phyloP scores from a whole-genome alignment of 2,888 invertebrate genomes.

The Tachina grossa region DNA sequence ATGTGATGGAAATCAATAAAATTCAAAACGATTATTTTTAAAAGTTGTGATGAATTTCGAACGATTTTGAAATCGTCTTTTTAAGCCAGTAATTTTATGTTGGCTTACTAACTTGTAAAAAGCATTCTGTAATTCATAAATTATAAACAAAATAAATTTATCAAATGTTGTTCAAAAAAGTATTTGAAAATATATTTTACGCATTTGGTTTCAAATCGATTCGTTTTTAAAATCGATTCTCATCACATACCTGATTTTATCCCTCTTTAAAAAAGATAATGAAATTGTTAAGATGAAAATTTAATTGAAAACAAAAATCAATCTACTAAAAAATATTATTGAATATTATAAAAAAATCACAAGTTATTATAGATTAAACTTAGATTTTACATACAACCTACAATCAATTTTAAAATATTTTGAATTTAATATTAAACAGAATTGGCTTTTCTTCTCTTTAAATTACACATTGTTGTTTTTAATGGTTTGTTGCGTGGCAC shows the following conservation, averaged over 20 bases:
- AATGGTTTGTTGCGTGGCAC: not conserved
- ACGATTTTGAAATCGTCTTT: too few species aligned
- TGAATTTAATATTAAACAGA: not conserved
- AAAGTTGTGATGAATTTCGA: too few species aligned
- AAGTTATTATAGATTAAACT: conserved; percentile 34
- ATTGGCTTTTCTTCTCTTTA: not conserved
- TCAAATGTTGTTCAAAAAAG: not conserved
- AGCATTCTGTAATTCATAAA: too few species aligned
- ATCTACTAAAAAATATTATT: not conserved
- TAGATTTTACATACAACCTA: conserved; percentile 32
- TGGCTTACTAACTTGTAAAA: too few species aligned
- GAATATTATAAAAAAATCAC: conserved; percentile 22
- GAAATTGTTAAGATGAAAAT: conserved; percentile 22
- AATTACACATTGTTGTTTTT: not conserved
- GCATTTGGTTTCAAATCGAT: too few species aligned
- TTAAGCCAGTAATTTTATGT: too few species aligned
- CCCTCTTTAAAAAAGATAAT: not conserved
- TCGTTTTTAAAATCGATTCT: too few species aligned
- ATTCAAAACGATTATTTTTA: too few species aligned
- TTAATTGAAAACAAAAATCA: not conserved
- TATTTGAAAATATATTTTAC: too few species aligned
- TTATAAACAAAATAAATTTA: too few species aligned
- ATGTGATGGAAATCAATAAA: too few species aligned
- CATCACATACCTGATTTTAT: not conserved
- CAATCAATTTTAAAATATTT: not conserved